phyloP scores from a whole-genome alignment of 1,140 invertebrate species.

The Nixonia krombeini region DNA sequence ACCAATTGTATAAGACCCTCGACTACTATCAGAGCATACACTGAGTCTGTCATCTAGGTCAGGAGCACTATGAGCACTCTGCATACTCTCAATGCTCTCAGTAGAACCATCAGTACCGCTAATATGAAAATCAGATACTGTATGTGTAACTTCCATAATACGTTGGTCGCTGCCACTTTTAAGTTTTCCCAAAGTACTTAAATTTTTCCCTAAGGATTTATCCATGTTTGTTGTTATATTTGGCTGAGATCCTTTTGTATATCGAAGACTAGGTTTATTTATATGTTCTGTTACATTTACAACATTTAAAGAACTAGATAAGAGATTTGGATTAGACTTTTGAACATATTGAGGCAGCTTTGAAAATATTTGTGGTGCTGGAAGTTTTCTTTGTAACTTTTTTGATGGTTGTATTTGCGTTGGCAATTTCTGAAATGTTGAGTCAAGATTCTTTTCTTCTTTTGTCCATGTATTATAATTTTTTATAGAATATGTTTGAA shows the following conservation, averaged over 20 bases:
- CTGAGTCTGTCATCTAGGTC: conserved; percentile 60
- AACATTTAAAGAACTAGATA: conserved; percentile 47
- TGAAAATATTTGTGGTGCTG: conserved; percentile 50
- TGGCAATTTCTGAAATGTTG: conserved; percentile 23
- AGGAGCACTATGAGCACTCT: conserved; percentile 65
- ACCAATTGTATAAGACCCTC: conserved; percentile 56
- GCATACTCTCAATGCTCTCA: conserved; percentile 67
- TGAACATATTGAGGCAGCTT: conserved; percentile 63
- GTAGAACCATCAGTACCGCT: conserved; percentile 57
- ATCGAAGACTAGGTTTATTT: conserved; percentile 43
- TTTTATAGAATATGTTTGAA: conserved; percentile 26
- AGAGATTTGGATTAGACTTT: conserved; percentile 68
- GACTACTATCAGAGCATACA: conserved; percentile 62
- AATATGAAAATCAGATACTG: conserved; percentile 31
- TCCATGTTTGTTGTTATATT: conserved; percentile 50
- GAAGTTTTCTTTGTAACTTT: conserved; percentile 20
- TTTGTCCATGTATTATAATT: conserved; percentile 30
- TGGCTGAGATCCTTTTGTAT: conserved; percentile 55
- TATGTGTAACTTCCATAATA: conserved; percentile 41
- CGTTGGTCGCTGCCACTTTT: conserved; percentile 60
- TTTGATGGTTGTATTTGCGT: conserved; percentile 1
- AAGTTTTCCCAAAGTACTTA: conserved; percentile 43
- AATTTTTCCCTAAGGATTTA: conserved; percentile 33
- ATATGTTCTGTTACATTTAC: conserved; percentile 15
- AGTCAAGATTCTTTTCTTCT: conserved; percentile 20